These are phyloP conservation scores for Eupithecia inturbata DNA, from an alignment of 2,888 invertebrate species.

Conservation along the genomic window DNA sequence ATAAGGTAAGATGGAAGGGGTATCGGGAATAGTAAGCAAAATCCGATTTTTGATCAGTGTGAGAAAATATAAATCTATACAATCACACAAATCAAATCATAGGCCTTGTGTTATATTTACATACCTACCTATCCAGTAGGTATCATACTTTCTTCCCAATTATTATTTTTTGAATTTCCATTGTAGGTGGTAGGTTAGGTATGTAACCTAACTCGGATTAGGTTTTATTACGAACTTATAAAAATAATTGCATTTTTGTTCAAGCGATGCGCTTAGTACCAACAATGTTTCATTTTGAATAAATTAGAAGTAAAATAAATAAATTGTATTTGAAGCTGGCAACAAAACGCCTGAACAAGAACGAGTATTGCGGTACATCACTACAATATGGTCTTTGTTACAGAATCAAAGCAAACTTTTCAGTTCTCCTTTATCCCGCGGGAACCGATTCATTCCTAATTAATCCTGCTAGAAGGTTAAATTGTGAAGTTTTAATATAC, in stretches of 20 bases:
- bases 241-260: neutral
- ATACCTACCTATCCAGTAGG: neutral
- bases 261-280: neutral
- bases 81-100: neutral
- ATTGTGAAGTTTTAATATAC: neutral
- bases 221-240: neutral
- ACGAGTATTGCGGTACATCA: conserved; percentile 62
- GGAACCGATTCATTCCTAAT: conserved; percentile 40
- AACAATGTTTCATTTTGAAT: neutral
- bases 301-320: neutral
- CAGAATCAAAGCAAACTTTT: conserved; percentile 50
- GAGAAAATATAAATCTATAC: neutral
- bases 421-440: conserved; percentile 34
- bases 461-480: conserved; percentile 23
- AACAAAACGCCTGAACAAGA: conserved; percentile 47
- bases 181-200: neutral
- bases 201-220: neutral
- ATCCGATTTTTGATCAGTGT: neutral
- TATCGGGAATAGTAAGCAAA: neutral
- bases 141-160: neutral
- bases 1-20: neutral
- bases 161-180: neutral
- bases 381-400: conserved; percentile 55
- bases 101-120: neutral
- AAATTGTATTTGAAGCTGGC: conserved; percentile 14